Evolutionary conservation across 2,113 vertebrate genomes (phyloP).

Genomic region (Perca flavescens): DNA sequence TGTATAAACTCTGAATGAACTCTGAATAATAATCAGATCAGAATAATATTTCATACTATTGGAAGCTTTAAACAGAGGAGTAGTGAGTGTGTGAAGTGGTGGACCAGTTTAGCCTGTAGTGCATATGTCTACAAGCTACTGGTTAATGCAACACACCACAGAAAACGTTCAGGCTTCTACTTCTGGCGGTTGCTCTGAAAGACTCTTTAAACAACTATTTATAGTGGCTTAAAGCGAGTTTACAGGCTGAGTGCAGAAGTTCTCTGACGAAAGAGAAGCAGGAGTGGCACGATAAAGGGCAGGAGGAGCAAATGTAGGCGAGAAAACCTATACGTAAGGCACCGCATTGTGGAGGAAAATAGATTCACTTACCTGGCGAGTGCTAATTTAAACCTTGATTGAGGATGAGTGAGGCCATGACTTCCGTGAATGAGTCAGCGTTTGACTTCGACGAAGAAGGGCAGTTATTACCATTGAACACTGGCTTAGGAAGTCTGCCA

Average conservation of each 20-base stretch:
- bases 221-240: neutral
- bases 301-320: neutral
- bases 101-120: neutral
- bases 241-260: neutral
- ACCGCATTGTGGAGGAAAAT: neutral
- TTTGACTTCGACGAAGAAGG: neutral
- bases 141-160: constrained; percentile 2
- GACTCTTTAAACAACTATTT: constrained; percentile 17
- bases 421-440: constrained; percentile 27
- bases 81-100: neutral
- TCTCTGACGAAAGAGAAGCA: constrained; percentile 12
- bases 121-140: neutral
- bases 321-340: constrained; percentile 5
- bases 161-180: constrained; percentile 15
- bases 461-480: neutral
- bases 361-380: neutral
- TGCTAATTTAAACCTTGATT: constrained; percentile 29
- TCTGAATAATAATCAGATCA: neutral
- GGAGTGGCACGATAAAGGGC: constrained; percentile 10
- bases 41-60: neutral
- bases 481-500: neutral
- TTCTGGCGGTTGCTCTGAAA: constrained; percentile 13
- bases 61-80: neutral
- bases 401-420: constrained; percentile 21
- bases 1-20: neutral